Conservation (phyloP, 2,888 invertebrate genomes). For the Ectemnius continuus region DNA sequence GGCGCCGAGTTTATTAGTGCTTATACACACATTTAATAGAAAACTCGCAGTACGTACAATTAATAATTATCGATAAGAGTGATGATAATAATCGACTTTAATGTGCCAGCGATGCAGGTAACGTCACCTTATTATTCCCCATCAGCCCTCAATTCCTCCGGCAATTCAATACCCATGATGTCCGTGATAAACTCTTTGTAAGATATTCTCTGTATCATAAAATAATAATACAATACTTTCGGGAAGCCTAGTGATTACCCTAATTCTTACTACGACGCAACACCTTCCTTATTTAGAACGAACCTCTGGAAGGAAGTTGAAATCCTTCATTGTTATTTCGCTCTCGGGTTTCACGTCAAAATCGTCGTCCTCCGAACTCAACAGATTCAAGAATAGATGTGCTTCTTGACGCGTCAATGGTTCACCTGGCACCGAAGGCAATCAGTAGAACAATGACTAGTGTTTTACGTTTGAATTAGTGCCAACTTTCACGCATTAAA, state of each 20-base stretch:
- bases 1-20: constrained; percentile 32
- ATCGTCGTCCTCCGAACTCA: constrained; percentile 39
- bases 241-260: constrained; percentile 44
- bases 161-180: constrained; percentile 66
- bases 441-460: not conserved
- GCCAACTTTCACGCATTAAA: not conserved
- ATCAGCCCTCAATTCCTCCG: constrained; percentile 58
- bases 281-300: not conserved
- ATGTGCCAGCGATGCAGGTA: constrained; percentile 47
- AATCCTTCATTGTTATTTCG: constrained; percentile 22
- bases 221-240: constrained; percentile 71
- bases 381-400: constrained; percentile 55
- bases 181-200: constrained; percentile 70
- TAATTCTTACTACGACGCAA: constrained; percentile 20
- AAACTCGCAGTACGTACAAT: constrained; percentile 42
- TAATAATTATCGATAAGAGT: constrained; percentile 36
- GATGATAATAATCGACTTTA: constrained; percentile 41
- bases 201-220: constrained; percentile 73
- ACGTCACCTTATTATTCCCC: constrained; percentile 45
- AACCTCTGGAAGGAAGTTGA: constrained; percentile 65
- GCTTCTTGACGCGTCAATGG: constrained; percentile 59
- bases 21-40: constrained; percentile 46
- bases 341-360: not conserved
- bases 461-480: not conserved
- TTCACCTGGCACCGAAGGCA: constrained; percentile 53